phyloP scores from a whole-genome alignment of 2,113 vertebrate species.

The Sorex fumeus region DNA sequence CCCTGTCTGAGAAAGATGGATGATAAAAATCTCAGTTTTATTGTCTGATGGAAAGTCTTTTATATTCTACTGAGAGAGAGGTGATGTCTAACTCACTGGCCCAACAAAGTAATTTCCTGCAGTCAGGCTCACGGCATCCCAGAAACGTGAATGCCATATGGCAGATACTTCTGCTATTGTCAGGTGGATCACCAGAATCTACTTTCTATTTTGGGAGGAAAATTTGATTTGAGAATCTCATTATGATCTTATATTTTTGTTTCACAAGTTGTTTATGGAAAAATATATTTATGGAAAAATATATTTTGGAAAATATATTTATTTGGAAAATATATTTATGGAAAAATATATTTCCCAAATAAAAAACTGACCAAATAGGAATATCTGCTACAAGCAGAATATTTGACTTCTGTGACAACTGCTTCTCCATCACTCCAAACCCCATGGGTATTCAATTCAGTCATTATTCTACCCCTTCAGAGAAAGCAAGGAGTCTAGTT shows the following conservation, averaged over 20 bases:
- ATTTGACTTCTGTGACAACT: not conserved
- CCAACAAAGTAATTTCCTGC: constrained; percentile 24
- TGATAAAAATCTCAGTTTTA: not conserved
- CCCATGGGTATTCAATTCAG: not conserved
- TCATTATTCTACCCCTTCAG: not conserved
- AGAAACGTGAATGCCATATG: not conserved
- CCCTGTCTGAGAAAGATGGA: constrained; percentile 37
- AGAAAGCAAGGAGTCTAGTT: not conserved
- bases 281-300: constrained; percentile 42
- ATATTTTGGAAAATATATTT: constrained; percentile 42
- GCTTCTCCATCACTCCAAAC: not conserved
- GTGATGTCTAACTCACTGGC: constrained; percentile 23
- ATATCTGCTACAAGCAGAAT: not conserved
- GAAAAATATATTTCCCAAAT: constrained; percentile 34
- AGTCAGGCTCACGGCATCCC: not conserved
- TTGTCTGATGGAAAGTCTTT: not conserved
- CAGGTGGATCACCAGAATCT: constrained; percentile 50
- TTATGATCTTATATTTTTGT: constrained; percentile 54
- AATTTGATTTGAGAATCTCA: constrained; percentile 55
- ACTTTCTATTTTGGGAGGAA: constrained; percentile 37
- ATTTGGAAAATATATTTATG: too few relatives aligned
- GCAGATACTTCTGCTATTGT: not conserved
- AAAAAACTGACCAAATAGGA: constrained; percentile 23
- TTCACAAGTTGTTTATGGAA: constrained; percentile 62
- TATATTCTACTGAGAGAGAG: not conserved